phyloP scores from a whole-genome alignment of 37 sponge, comb jelly and placozoan species.

The Hormiphora californensis region DNA sequence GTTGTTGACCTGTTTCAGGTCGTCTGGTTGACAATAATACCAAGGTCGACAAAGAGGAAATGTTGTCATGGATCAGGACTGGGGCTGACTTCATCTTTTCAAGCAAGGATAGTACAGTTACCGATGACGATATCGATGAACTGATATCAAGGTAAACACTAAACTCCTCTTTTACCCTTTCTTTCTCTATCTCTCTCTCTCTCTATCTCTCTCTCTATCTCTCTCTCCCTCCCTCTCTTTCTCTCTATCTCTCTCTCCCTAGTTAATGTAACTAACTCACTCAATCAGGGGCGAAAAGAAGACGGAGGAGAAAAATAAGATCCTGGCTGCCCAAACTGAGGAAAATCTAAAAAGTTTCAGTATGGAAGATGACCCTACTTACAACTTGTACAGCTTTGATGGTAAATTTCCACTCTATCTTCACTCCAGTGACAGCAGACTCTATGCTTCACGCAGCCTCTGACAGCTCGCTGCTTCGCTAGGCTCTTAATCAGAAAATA shows the following conservation, averaged over 20 bases:
- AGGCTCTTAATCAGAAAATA: too few species aligned
- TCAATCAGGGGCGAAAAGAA: constrained; percentile 73
- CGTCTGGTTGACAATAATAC: constrained; percentile 77
- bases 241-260: too few species aligned
- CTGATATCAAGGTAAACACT: too few species aligned
- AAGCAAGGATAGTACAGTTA: constrained; percentile 67
- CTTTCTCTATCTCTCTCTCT: too few species aligned
- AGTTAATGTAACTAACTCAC: too few species aligned
- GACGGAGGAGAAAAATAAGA: constrained; percentile 65
- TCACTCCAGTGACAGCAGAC: too few species aligned
- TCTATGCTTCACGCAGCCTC: too few species aligned
- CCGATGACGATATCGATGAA: constrained; percentile 82
- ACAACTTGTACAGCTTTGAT: constrained; percentile 89
- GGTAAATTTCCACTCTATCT: too few species aligned
- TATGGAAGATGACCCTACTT: constrained; percentile 79
- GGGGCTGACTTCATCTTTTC: constrained; percentile 90
- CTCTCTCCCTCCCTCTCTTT: too few species aligned
- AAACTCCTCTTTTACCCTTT: too few species aligned
- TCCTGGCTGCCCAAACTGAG: constrained; percentile 74
- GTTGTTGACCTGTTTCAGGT: constrained; percentile 53
- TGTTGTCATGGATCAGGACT: constrained; percentile 93
- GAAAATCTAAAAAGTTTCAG: constrained; percentile 76
- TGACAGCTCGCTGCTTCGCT: too few species aligned
- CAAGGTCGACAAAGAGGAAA: constrained; percentile 88
- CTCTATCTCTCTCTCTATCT: too few species aligned